Evolutionary conservation across 2,797 vertebrate genomes (phyloP).

Genomic region (Argyrosomus regius): DNA sequence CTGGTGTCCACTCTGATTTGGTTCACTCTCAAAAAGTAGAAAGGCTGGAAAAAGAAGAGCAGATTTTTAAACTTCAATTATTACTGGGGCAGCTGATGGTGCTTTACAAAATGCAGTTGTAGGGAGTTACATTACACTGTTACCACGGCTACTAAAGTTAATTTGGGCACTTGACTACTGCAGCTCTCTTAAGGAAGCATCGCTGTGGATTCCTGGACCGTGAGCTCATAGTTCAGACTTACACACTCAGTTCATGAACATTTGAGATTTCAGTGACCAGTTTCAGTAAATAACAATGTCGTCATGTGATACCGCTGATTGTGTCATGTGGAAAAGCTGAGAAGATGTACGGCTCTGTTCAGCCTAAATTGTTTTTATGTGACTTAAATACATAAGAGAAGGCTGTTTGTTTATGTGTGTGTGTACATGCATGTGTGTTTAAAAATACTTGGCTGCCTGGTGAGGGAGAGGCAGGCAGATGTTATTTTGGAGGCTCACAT

Average conservation of each 20-base stretch:
- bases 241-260: conserved; percentile 55
- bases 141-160: conserved; percentile 74
- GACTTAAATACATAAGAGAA: conserved; percentile 6
- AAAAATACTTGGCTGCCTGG: conserved; percentile 74
- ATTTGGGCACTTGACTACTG: conserved; percentile 73
- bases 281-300: conserved; percentile 50
- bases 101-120: conserved; percentile 33
- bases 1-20: conserved; percentile 26
- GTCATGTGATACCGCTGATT: conserved; percentile 26
- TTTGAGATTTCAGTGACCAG: conserved; percentile 51
- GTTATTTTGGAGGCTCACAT: conserved; percentile 76
- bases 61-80: conserved; percentile 14
- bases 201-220: conserved; percentile 73
- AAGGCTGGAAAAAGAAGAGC: conserved; percentile 43
- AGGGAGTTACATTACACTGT: conserved; percentile 62
- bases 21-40: conserved; percentile 20
- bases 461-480: conserved; percentile 78
- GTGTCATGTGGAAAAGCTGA: conserved; percentile 9
- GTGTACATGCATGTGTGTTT: conserved; percentile 48
- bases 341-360: background rate
- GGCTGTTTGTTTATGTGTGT: background rate
- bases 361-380: background rate
- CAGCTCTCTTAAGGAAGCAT: conserved; percentile 73
- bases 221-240: conserved; percentile 83
- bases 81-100: conserved; percentile 22